A percentile compares a stretch with the other conserved stretches of the same genome.
These are phyloP conservation scores for Micronisus gabar DNA, from an alignment of 2,113 vertebrate genomes.

Conservation along the genomic window DNA sequence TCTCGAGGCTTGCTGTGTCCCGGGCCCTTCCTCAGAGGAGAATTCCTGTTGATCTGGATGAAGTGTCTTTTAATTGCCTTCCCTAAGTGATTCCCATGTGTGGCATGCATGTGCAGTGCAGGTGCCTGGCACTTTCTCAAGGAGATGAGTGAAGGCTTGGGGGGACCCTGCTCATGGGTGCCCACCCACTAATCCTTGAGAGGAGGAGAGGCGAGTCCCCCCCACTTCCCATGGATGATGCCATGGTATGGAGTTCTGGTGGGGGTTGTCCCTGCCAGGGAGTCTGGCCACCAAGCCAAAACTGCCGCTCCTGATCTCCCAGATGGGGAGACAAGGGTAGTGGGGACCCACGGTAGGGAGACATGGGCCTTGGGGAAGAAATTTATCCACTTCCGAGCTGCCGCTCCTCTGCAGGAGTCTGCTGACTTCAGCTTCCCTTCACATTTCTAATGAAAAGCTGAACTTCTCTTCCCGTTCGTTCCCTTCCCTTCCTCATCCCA, in stretches of 20 bases:
- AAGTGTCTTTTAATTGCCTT: not conserved
- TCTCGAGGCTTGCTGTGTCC: not conserved
- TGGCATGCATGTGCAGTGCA: fast-evolving
- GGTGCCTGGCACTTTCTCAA: fast-evolving
- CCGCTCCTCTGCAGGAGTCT: not conserved
- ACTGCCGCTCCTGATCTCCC: not conserved
- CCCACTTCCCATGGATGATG: fast-evolving
- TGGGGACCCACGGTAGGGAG: fast-evolving
- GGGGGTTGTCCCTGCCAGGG: not conserved
- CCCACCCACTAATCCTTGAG: fast-evolving
- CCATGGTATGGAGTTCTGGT: not conserved
- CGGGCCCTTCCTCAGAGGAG: not conserved
- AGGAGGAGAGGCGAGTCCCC: too few relatives aligned
- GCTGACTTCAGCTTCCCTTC: not conserved
- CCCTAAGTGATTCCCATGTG: not conserved
- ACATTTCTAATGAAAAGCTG: not conserved
- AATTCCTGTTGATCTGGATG: not conserved
- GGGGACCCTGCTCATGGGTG: not conserved
- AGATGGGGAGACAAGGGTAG: not conserved
- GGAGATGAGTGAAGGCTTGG: not conserved
- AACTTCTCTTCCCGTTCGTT: not conserved
- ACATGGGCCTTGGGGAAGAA: not conserved
- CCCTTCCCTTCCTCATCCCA: not conserved
- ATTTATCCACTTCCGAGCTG: fast-evolving
- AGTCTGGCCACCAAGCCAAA: fast-evolving